These are phyloP conservation scores for Pantelozetes paolii DNA, from an alignment of 2,888 invertebrate genomes.

Conservation along the genomic window DNA sequence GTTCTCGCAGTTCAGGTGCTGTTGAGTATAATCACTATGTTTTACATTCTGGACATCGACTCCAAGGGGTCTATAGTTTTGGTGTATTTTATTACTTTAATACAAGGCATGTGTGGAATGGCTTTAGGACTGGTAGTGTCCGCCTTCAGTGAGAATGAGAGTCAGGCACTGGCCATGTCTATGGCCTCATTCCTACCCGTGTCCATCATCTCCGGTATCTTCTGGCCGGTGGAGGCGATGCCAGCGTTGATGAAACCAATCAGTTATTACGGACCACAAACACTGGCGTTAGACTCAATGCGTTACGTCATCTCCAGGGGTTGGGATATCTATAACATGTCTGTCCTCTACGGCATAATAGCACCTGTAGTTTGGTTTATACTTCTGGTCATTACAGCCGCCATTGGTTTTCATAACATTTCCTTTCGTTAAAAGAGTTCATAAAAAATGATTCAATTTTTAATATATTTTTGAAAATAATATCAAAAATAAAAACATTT, in stretches of 20 bases:
- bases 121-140: conserved; percentile 88
- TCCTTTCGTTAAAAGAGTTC: conserved; percentile 15
- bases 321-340: conserved; percentile 57
- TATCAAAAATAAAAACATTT: too few species aligned
- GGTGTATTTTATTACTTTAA: conserved; percentile 75
- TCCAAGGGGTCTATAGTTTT: conserved; percentile 81
- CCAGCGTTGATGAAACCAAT: conserved; percentile 71
- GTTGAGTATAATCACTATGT: conserved; percentile 78
- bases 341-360: conserved; percentile 16
- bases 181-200: conserved; percentile 37
- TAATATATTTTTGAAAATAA: too few species aligned
- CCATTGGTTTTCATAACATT: conserved; percentile 39
- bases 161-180: conserved; percentile 32
- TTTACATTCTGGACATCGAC: conserved; percentile 72
- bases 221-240: conserved; percentile 95
- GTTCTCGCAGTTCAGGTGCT: conserved; percentile 87
- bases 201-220: conserved; percentile 62
- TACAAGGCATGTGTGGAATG: conserved; percentile 92
- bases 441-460: too few species aligned
- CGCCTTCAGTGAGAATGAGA: conserved; percentile 34
- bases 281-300: conserved; percentile 69
- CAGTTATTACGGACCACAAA: conserved; percentile 69
- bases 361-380: conserved; percentile 34
- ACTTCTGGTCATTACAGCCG: conserved; percentile 17
- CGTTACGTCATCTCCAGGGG: conserved; percentile 72